Evolutionary conservation across 2,888 invertebrate genomes (phyloP), one percentile per base, ranked within the genome.

Genomic region (Anthophora plumipes): DNA sequence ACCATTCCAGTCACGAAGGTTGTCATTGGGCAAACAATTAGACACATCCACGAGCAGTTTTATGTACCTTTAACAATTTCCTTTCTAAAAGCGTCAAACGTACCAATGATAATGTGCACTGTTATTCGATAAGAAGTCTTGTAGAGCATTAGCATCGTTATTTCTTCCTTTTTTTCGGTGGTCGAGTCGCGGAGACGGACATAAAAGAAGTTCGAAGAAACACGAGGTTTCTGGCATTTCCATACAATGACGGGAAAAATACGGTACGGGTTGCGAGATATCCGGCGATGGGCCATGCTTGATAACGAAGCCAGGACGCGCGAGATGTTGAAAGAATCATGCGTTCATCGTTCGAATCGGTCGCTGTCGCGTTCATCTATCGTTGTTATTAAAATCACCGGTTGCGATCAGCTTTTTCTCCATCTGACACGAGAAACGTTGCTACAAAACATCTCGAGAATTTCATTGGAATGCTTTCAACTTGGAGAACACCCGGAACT

Each of bases 171-270:
- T 75, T 71, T 85, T 80, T 70, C 72, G 55, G 63, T 52, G 59
- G 22, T 52, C 71, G 46, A 37, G 74, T 37, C 69, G 70, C 64
- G 64, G 57, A 57, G 31, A 66, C 66, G 66, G 59, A 74, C 71
- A 74, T 74, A 70, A 82, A 77, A 64, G 80, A 63, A 68, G 60
- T 50, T 48, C 63, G 75, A 59, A 75, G 77, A 75, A 77, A 77
- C 74, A 80, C 81, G 83, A 80, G 81, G 82, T 86, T 80, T 80
- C 82, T 81, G 83, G 61, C 81, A 91, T 91, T 91, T 90, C 90
- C 91, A 92, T 91, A 91, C 92, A 92, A 92, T 91, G 87, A 82
- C 89, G 90, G 89, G 91, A 90, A 91, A 89, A 89, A 85, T 90
- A 87, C 85, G 78, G 83, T 81, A 75, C 78, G 80, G 66, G 83